These are phyloP conservation scores for Agonopterix arenella DNA, from an alignment of 2,888 invertebrate genomes.

Conservation along the genomic window DNA sequence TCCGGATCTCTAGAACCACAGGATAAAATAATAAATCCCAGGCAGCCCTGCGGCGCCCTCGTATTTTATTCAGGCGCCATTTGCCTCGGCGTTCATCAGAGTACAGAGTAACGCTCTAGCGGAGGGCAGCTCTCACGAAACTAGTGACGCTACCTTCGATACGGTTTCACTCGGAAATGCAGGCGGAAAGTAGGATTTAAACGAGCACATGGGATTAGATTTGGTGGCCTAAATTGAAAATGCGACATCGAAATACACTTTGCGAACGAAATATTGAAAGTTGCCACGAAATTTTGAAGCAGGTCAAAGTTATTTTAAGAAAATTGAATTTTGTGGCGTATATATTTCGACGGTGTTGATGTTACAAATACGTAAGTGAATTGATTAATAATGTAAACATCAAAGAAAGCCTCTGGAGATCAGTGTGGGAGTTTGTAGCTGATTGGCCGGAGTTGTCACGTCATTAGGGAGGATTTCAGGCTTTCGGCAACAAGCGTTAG, in stretches of 20 bases:
- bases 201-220: slow-evolving; percentile 12
- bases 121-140: neutral
- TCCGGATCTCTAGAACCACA: neutral
- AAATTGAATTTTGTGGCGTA: no score
- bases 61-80: slow-evolving; percentile 65
- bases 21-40: neutral
- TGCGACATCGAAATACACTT: neutral
- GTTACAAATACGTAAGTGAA: no score
- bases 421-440: slow-evolving; percentile 8
- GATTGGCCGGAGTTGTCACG: slow-evolving; percentile 19
- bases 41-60: slow-evolving; percentile 22
- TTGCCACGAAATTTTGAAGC: no score
- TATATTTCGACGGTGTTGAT: no score
- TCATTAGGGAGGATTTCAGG: slow-evolving; percentile 14
- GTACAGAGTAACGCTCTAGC: slow-evolving; percentile 18
- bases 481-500: neutral
- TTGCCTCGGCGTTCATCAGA: slow-evolving; percentile 34
- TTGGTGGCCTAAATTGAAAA: slow-evolving; percentile 6
- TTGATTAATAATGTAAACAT: neutral
- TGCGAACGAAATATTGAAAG: no score
- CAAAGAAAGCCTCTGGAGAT: neutral
- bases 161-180: slow-evolving; percentile 10
- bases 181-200: slow-evolving; percentile 17
- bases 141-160: slow-evolving; percentile 6
- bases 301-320: no score